Evolutionary conservation across 2,797 vertebrate genomes (phyloP).

Genomic region (Podarcis lilfordi): DNA sequence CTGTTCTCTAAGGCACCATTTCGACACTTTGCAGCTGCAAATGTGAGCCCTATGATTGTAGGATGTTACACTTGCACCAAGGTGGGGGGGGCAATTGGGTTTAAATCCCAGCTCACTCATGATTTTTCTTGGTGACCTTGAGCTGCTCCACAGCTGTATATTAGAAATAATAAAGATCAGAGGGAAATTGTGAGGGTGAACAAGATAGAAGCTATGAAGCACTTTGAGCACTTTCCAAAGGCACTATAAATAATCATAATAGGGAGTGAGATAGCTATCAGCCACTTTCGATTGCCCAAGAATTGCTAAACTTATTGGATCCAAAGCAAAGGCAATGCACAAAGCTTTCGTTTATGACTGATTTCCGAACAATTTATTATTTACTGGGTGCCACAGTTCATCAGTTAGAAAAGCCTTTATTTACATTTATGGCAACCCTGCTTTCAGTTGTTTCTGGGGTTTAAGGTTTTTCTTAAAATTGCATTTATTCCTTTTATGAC

Average conservation of each 20-base stretch:
- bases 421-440: neutral
- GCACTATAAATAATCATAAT: slow-evolving; percentile 30
- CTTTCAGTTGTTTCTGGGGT: neutral
- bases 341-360: neutral
- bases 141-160: neutral
- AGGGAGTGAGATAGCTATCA: neutral
- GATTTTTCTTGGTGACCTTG: slow-evolving; percentile 21
- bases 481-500: neutral
- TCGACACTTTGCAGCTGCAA: neutral
- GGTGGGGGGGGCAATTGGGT: neutral
- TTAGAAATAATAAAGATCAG: slow-evolving; percentile 31
- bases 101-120: slow-evolving; percentile 12
- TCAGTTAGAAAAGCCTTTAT: slow-evolving; percentile 8
- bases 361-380: neutral
- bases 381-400: slow-evolving; percentile 9
- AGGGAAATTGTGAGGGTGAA: slow-evolving; percentile 4
- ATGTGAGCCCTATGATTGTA: neutral
- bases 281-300: neutral
- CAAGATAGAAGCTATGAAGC: neutral
- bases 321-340: neutral
- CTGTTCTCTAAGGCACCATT: neutral
- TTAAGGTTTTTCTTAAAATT: neutral
- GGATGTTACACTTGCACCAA: neutral
- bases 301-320: neutral
- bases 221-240: slow-evolving; percentile 5